Base-by-base conservation (phyloP, 2,113 vertebrate genomes). In the Xenotilapia longispinis region DNA sequence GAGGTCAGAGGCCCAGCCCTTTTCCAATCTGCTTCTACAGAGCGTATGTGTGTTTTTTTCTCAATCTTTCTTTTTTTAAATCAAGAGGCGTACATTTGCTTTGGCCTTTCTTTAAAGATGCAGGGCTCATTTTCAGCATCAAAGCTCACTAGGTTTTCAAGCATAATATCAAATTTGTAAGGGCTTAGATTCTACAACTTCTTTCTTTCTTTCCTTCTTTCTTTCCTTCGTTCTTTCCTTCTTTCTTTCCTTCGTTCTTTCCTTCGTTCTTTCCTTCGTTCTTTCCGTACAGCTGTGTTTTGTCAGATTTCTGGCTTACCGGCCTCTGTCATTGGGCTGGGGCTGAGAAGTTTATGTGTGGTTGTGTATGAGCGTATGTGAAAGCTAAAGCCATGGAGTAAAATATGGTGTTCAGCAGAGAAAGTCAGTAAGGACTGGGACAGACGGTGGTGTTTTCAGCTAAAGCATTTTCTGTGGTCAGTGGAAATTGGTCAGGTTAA, bases 1-100 rank as follows among this genome's bases (percentile, higher is more conserved):
- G 93, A 94, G 94, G 94, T 95, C 94, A 95, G 54, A 86, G 79
- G 90, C 83, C 88, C 42, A 5, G 86, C 91, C 91, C 89, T 87
- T 82, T 86, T 89, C 78, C 58, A 63, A 82, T 86, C 80, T 87
- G 54, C 49, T 38, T 82, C 82, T 60, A 33, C 23, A 60, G 10
- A 70, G 10, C 54, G 38, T 54, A 49, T 88, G 87, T 89, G 60
- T 65, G 10, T 63, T 23, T 45, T 53, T 68, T 26, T 45, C 84
- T 21, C 53, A 78, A 73, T 80, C 81, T 81, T 49, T 92, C 83
- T 91, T 78, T 79, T 86, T 65, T 89, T 90, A 91, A 84, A 90
- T 90, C 80, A 85, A 81, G 83, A 92, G 33, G 78, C 85, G 49
- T 17, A 47, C 79, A 75, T 93, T 95, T 91, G 85, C 87, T 68